phyloP scores from a whole-genome alignment of 2,888 invertebrate genomes.

The Cantharis rustica region DNA sequence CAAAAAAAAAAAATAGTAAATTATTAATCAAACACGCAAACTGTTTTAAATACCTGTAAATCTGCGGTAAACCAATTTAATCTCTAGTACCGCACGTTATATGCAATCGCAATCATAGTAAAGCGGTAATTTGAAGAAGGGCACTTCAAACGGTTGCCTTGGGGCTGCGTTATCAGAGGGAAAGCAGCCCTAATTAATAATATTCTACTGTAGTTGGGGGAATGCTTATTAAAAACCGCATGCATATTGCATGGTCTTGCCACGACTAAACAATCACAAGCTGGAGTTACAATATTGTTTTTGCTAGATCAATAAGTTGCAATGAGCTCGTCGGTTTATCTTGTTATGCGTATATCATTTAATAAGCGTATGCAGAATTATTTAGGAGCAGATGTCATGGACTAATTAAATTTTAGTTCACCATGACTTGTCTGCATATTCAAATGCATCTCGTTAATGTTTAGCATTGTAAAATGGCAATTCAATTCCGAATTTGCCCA shows the following conservation, averaged over 20 bases:
- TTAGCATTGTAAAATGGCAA: neutral
- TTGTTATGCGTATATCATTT: conserved; percentile 6
- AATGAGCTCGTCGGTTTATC: conserved; percentile 8
- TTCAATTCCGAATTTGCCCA: neutral
- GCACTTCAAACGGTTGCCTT: conserved; percentile 31
- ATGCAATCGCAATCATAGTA: conserved; percentile 30
- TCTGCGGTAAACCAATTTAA: conserved; percentile 36
- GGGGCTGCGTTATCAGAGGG: conserved; percentile 36
- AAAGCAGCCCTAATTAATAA: conserved; percentile 49
- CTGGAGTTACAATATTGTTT: conserved; percentile 23
- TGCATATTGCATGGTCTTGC: conserved; percentile 46
- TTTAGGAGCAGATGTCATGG: neutral
- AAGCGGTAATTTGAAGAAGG: conserved; percentile 36
- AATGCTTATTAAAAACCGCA: conserved; percentile 50
- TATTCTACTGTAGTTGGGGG: conserved; percentile 40
- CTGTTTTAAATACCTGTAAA: conserved; percentile 29
- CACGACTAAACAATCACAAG: conserved; percentile 37
- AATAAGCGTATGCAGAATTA: neutral
- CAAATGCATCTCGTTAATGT: neutral
- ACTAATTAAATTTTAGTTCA: conserved; percentile 1
- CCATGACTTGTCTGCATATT: neutral
- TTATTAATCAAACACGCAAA: conserved; percentile 8
- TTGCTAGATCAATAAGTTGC: conserved; percentile 22
- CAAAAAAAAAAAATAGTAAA: neutral
- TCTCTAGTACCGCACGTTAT: conserved; percentile 28